Evolutionary conservation across 2,888 invertebrate species (phyloP).

Genomic region (Mantis religiosa): DNA sequence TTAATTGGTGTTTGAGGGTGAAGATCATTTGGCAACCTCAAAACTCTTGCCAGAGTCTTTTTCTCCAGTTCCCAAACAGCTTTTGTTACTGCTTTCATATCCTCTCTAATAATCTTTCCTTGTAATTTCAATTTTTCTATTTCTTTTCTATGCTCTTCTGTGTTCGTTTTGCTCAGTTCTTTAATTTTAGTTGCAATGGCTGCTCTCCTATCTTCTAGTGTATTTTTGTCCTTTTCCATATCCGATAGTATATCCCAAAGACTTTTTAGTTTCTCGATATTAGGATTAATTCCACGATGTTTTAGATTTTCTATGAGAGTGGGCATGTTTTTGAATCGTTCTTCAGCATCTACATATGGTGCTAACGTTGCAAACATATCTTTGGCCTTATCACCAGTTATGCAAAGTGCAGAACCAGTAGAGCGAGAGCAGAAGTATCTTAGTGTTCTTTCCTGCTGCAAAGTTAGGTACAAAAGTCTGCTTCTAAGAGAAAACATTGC

Average conservation of each 20-base stretch:
- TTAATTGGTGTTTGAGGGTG: constrained; percentile 57
- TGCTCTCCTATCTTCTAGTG: constrained; percentile 51
- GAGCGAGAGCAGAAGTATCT: neutral
- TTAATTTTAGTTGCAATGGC: constrained; percentile 51
- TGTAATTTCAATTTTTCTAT: constrained; percentile 53
- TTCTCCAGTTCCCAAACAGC: constrained; percentile 71
- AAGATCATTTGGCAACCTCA: constrained; percentile 67
- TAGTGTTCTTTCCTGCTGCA: neutral
- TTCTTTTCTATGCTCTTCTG: constrained; percentile 43
- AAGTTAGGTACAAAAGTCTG: neutral
- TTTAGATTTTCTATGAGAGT: constrained; percentile 53
- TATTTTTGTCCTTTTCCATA: constrained; percentile 49
- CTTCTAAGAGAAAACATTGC: neutral
- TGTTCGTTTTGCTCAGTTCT: constrained; percentile 36
- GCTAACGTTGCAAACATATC: constrained; percentile 63
- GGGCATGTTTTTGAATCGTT: constrained; percentile 50
- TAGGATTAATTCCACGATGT: constrained; percentile 51
- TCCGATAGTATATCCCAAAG: constrained; percentile 60
- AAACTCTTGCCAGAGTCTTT: constrained; percentile 56
- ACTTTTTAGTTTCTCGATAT: constrained; percentile 54
- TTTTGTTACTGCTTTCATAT: constrained; percentile 59
- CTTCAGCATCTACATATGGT: constrained; percentile 64
- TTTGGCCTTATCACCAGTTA: constrained; percentile 65
- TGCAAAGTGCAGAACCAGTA: constrained; percentile 55
- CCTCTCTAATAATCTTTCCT: constrained; percentile 54